Evolutionary conservation across 2,888 invertebrate genomes (phyloP).

Genomic region (Lampropteryx suffumata): DNA sequence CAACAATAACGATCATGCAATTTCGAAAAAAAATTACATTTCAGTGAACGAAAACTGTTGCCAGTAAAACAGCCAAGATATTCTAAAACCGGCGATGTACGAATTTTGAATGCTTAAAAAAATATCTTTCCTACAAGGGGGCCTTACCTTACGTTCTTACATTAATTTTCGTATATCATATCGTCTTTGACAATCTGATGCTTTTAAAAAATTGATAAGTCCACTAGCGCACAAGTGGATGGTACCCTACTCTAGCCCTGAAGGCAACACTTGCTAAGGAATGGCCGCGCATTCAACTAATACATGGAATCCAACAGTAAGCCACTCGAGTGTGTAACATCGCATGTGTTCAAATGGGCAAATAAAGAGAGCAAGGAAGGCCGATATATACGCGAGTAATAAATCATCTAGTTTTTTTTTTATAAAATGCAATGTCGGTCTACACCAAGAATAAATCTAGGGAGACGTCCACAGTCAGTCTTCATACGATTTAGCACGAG

Average conservation of each 20-base stretch:
- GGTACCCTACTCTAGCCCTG: slow-evolving; percentile 51
- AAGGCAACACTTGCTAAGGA: slow-evolving; percentile 61
- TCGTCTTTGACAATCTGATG: slow-evolving; percentile 80
- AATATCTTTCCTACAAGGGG: slow-evolving; percentile 79
- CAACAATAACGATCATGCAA: slow-evolving; percentile 78
- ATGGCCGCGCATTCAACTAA: slow-evolving; percentile 43
- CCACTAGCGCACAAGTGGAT: slow-evolving; percentile 59
- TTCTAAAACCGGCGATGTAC: slow-evolving; percentile 63
- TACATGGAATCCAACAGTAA: slow-evolving; percentile 48
- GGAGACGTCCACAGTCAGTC: slow-evolving; percentile 62
- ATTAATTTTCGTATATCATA: slow-evolving; percentile 78
- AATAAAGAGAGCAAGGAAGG: slow-evolving; percentile 72
- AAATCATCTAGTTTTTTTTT: slow-evolving; percentile 61
- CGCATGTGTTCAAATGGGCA: slow-evolving; percentile 66
- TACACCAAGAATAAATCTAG: slow-evolving; percentile 55
- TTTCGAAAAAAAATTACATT: slow-evolving; percentile 65
- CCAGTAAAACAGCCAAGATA: slow-evolving; percentile 52
- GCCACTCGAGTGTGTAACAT: slow-evolving; percentile 64
- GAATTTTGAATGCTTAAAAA: slow-evolving; percentile 81
- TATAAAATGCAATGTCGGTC: slow-evolving; percentile 73
- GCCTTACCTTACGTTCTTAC: slow-evolving; percentile 81
- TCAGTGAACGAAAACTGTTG: slow-evolving; percentile 33
- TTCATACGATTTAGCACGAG: slow-evolving; percentile 57
- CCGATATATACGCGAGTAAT: slow-evolving; percentile 53
- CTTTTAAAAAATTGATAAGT: slow-evolving; percentile 60